Conservation (phyloP, 2,797 vertebrate species). For the Alectoris magna region DNA sequence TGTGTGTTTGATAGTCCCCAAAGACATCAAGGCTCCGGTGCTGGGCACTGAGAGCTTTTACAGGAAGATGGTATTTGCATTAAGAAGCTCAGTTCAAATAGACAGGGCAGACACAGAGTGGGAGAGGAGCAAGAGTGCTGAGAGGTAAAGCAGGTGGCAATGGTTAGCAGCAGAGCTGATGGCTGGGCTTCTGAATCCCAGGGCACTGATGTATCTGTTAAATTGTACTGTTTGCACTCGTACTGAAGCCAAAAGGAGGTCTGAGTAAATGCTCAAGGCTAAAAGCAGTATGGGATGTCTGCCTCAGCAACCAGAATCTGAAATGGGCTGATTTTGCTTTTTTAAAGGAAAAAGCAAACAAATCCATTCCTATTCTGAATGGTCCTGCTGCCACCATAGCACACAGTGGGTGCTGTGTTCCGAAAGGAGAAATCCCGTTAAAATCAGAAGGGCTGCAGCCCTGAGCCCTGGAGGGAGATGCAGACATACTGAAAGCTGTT, state of each 20-base stretch:
- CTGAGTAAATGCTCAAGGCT: constrained; percentile 52
- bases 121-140: constrained; percentile 34
- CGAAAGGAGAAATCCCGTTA: neutral
- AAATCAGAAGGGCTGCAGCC: neutral
- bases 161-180: neutral
- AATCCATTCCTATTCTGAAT: neutral
- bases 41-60: neutral
- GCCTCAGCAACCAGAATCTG: constrained; percentile 29
- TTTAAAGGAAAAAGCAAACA: constrained; percentile 19
- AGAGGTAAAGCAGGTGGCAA: constrained; percentile 61
- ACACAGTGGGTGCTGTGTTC: neutral
- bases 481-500: neutral
- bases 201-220: neutral
- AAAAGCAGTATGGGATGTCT: constrained; percentile 19
- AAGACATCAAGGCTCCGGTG: neutral
- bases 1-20: neutral
- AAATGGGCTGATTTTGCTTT: neutral
- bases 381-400: neutral
- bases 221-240: neutral
- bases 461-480: neutral
- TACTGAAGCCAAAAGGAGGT: constrained; percentile 1
- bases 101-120: constrained; percentile 16
- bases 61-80: constrained; percentile 43
- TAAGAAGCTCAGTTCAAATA: constrained; percentile 25
- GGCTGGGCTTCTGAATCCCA: constrained; percentile 30